These are phyloP conservation scores for Poecilia wingei DNA, from an alignment of 2,797 vertebrate genomes.

Conservation along the genomic window DNA sequence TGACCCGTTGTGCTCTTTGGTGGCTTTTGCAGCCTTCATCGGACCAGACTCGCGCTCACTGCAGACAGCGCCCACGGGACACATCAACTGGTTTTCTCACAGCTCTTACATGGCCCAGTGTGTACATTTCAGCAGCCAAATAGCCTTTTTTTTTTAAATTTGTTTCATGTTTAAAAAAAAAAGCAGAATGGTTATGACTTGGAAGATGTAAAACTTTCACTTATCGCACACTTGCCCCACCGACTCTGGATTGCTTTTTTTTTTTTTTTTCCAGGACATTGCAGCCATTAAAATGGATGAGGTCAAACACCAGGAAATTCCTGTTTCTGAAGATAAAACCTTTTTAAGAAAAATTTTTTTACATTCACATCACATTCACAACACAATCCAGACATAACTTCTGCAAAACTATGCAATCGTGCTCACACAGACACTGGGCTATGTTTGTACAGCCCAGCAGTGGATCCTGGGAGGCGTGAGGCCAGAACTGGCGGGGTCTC, in stretches of 20 bases:
- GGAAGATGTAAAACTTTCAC: conserved; percentile 40
- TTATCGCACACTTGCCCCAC: conserved; percentile 37
- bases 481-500: conserved; percentile 70
- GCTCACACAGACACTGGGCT: conserved; percentile 29
- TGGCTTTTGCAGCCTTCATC: conserved; percentile 48
- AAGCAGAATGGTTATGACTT: conserved; percentile 47
- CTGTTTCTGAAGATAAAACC: conserved; percentile 1
- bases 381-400: conserved; percentile 6
- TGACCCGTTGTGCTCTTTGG: conserved; percentile 56
- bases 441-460: conserved; percentile 66
- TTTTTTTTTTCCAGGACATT: background rate
- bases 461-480: conserved; percentile 72
- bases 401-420: conserved; percentile 8
- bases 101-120: conserved; percentile 40
- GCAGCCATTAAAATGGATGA: conserved; percentile 1
- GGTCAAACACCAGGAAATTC: conserved; percentile 8
- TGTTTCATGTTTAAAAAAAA: conserved; percentile 43
- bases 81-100: conserved; percentile 36
- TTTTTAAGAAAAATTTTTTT: conserved; percentile 16
- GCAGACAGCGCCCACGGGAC: conserved; percentile 20
- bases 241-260: conserved; percentile 12
- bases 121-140: conserved; percentile 30
- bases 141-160: conserved; percentile 32
- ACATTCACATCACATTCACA: conserved; percentile 17
- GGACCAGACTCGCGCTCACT: background rate